Percentiles rank a stretch among this genome's conserved stretches.
phyloP scores from a whole-genome alignment of 1,140 invertebrate genomes.

The Wiebesia pumilae region DNA sequence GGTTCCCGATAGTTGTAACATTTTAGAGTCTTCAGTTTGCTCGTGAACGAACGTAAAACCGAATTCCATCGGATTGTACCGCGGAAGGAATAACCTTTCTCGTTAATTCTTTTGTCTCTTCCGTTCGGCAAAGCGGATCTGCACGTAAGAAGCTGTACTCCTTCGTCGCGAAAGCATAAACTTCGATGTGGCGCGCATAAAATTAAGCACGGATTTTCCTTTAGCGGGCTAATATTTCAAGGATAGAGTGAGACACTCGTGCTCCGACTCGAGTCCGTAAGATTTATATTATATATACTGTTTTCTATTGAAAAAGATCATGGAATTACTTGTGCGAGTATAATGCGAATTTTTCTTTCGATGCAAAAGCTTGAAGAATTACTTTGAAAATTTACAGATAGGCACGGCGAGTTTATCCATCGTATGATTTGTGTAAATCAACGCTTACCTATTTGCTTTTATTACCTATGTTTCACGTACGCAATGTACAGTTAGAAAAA shows the following conservation, averaged over 20 bases:
- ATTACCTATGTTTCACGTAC: background rate
- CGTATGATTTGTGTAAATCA: background rate
- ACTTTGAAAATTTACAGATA: background rate
- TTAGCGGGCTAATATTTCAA: background rate
- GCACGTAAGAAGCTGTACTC: background rate
- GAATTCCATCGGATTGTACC: background rate
- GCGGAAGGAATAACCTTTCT: background rate
- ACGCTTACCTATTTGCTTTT: background rate
- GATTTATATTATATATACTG: background rate
- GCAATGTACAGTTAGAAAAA: background rate
- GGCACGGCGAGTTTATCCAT: background rate
- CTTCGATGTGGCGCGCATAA: background rate
- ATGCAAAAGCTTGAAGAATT: background rate
- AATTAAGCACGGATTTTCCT: background rate
- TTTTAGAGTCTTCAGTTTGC: background rate
- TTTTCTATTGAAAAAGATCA: background rate
- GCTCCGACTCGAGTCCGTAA: background rate
- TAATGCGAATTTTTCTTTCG: background rate
- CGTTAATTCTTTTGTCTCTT: background rate
- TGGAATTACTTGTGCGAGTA: background rate
- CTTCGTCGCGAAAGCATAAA: background rate
- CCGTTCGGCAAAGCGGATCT: background rate
- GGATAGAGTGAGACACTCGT: too few species aligned
- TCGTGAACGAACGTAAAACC: background rate
- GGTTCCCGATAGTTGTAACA: background rate